Evolutionary conservation across 2,113 vertebrate genomes (phyloP).

Genomic region (Setophaga petechia): DNA sequence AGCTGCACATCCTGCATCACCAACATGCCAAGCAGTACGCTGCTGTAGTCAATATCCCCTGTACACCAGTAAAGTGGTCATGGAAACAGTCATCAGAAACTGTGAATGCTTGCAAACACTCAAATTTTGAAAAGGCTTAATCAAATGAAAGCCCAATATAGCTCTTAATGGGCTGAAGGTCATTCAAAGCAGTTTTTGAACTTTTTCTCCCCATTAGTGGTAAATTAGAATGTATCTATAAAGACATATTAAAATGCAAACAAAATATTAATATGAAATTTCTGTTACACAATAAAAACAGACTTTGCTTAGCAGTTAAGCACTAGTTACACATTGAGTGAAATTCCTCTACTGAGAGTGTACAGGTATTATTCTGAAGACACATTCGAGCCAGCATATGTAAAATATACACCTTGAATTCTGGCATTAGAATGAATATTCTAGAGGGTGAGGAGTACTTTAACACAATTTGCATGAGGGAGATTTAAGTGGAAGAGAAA

Average conservation of each 20-base stretch:
- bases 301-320: neutral
- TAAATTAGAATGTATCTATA: neutral
- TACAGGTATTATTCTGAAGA: neutral
- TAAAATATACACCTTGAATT: neutral
- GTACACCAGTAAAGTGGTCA: neutral
- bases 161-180: neutral
- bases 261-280: neutral
- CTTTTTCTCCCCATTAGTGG: neutral
- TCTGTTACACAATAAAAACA: neutral
- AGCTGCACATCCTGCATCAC: slow-evolving; percentile 98
- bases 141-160: neutral
- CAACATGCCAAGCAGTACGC: slow-evolving; percentile 91
- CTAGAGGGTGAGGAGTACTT: neutral
- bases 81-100: slow-evolving; percentile 7
- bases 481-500: neutral
- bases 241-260: neutral
- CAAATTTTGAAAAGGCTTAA: neutral
- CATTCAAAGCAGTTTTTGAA: neutral
- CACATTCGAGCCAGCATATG: neutral
- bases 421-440: neutral
- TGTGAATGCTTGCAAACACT: neutral
- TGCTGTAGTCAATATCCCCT: slow-evolving; percentile 94
- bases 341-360: neutral
- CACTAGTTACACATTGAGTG: neutral
- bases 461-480: neutral